Conservation (phyloP, 2,888 invertebrate species). For the Psylliodes chrysocephalus region DNA sequence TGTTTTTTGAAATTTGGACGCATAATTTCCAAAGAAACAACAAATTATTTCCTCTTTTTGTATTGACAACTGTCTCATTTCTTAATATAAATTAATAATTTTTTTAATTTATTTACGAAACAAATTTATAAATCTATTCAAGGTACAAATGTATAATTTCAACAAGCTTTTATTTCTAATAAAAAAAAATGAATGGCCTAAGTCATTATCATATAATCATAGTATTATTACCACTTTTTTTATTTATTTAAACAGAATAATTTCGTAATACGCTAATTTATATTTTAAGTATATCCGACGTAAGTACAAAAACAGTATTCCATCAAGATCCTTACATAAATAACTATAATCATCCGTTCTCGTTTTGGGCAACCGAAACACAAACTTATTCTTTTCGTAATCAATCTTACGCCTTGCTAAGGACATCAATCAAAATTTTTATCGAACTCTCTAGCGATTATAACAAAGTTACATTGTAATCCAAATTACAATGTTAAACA, state of each 20-base stretch:
- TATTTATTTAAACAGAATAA: not conserved
- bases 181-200: no score
- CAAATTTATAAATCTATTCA: no score
- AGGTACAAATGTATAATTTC: no score
- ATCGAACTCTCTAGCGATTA: conserved; percentile 25
- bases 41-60: no score
- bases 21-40: no score
- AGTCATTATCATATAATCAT: not conserved
- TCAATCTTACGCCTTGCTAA: conserved; percentile 29
- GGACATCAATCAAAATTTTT: conserved; percentile 33
- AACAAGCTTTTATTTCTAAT: no score
- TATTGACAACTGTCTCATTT: no score
- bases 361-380: conserved; percentile 15
- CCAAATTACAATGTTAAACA: conserved; percentile 32
- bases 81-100: no score
- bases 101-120: no score
- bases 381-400: conserved; percentile 21
- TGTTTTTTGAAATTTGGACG: no score
- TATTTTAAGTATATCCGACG: not conserved
- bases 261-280: not conserved
- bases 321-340: not conserved
- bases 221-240: not conserved
- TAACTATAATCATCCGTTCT: conserved; percentile 15
- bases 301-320: not conserved
- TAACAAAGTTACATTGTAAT: conserved; percentile 30